phyloP scores from a whole-genome alignment of 2,888 invertebrate genomes.

The Lycophotia porphyrea region DNA sequence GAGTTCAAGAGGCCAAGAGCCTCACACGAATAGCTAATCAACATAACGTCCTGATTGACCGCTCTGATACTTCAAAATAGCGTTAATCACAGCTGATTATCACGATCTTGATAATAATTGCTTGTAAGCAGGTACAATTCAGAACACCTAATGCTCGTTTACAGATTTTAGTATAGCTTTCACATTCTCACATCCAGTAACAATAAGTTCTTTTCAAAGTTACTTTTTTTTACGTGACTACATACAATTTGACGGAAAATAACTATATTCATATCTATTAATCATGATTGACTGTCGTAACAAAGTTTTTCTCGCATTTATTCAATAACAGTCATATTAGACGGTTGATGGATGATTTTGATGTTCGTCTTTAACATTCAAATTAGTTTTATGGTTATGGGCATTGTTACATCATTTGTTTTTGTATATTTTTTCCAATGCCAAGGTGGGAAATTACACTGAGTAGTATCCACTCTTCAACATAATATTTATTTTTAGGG shows the following conservation, averaged over 20 bases:
- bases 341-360: slow-evolving; percentile 26
- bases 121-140: slow-evolving; percentile 47
- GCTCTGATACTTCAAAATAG: slow-evolving; percentile 39
- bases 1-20: slow-evolving; percentile 15
- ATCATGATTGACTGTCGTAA: slow-evolving; percentile 25
- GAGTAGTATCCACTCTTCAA: neutral
- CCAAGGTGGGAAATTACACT: neutral
- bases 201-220: slow-evolving; percentile 9
- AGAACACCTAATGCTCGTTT: slow-evolving; percentile 44
- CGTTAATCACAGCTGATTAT: slow-evolving; percentile 60
- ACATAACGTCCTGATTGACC: slow-evolving; percentile 20
- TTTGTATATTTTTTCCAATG: neutral
- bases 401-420: neutral
- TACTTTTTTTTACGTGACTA: slow-evolving; percentile 39
- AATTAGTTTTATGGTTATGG: neutral
- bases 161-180: slow-evolving; percentile 39
- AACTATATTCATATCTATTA: slow-evolving; percentile 25
- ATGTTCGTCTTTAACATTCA: slow-evolving; percentile 26
- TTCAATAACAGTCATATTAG: slow-evolving; percentile 17
- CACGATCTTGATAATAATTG: slow-evolving; percentile 45
- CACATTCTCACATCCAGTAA: slow-evolving; percentile 53
- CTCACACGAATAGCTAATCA: slow-evolving; percentile 20
- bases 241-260: slow-evolving; percentile 38
- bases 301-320: slow-evolving; percentile 27
- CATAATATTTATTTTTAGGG: neutral